These are phyloP conservation scores for Podargus strigoides DNA, from an alignment of 2,797 vertebrate species.

Conservation along the genomic window DNA sequence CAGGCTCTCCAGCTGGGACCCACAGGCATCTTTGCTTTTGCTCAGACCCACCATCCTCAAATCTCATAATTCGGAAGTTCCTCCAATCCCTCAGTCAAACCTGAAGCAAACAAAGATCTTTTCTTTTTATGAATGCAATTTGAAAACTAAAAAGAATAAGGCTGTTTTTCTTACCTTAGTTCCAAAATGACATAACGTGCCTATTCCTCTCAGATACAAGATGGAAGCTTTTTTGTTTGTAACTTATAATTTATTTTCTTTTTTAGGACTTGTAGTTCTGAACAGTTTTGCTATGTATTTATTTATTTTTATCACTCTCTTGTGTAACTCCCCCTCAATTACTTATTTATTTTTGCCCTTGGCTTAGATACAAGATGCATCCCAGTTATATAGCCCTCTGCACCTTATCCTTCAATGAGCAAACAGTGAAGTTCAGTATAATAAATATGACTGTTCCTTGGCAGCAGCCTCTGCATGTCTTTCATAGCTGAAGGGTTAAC, in stretches of 20 bases:
- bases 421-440: background rate
- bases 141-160: background rate
- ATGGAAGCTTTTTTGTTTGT: background rate
- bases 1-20: background rate
- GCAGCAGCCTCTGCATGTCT: background rate
- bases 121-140: background rate
- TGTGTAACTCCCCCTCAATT: background rate
- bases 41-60: background rate
- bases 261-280: background rate
- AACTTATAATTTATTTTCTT: background rate
- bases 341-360: background rate
- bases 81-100: background rate
- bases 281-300: background rate
- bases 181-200: background rate
- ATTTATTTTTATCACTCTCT: background rate
- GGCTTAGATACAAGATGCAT: background rate
- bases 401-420: background rate
- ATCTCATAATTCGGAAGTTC: background rate
- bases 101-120: background rate
- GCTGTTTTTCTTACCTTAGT: background rate
- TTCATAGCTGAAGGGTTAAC: background rate
- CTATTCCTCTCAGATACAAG: background rate
- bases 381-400: background rate
- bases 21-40: rapidly evolving
- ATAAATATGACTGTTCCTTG: background rate